These are phyloP conservation scores for Psylliodes chrysocephalus DNA, from an alignment of 2,888 invertebrate genomes.

Conservation along the genomic window DNA sequence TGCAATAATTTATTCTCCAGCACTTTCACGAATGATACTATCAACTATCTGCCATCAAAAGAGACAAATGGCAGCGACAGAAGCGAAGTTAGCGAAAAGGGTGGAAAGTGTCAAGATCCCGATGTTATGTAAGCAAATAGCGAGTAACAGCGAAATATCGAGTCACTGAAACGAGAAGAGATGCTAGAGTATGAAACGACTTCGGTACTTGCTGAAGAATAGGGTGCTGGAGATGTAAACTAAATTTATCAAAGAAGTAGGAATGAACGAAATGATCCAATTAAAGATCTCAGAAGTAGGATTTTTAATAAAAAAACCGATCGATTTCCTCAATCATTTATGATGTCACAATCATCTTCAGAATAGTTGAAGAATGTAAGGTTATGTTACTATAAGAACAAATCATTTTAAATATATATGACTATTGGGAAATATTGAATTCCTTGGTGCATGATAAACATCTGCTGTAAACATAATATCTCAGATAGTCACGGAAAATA, in stretches of 20 bases:
- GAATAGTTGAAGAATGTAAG: too few relatives aligned
- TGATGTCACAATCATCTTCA: too few relatives aligned
- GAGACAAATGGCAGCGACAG: slow-evolving; percentile 31
- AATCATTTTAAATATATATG: too few relatives aligned
- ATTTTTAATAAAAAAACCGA: too few relatives aligned
- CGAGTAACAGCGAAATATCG: slow-evolving; percentile 40
- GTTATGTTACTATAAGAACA: too few relatives aligned
- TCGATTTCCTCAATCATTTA: too few relatives aligned
- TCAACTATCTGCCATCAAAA: slow-evolving; percentile 34
- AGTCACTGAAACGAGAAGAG: slow-evolving; percentile 38
- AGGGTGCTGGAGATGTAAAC: slow-evolving; percentile 52
- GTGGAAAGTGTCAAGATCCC: slow-evolving; percentile 42
- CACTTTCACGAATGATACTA: slow-evolving; percentile 31
- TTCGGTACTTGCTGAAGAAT: slow-evolving; percentile 44
- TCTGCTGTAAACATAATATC: too few relatives aligned
- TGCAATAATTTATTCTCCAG: slow-evolving; percentile 18
- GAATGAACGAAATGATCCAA: slow-evolving; percentile 27
- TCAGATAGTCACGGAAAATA: too few relatives aligned
- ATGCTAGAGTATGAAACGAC: slow-evolving; percentile 41
- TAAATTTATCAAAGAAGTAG: slow-evolving; percentile 38
- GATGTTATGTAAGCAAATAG: slow-evolving; percentile 40
- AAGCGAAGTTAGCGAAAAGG: slow-evolving; percentile 42
- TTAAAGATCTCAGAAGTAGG: neutral
- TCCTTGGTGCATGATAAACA: too few relatives aligned
- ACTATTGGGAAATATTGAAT: too few relatives aligned